These are phyloP conservation scores for Orius laevigatus DNA, from an alignment of 1,140 invertebrate genomes.

Conservation along the genomic window DNA sequence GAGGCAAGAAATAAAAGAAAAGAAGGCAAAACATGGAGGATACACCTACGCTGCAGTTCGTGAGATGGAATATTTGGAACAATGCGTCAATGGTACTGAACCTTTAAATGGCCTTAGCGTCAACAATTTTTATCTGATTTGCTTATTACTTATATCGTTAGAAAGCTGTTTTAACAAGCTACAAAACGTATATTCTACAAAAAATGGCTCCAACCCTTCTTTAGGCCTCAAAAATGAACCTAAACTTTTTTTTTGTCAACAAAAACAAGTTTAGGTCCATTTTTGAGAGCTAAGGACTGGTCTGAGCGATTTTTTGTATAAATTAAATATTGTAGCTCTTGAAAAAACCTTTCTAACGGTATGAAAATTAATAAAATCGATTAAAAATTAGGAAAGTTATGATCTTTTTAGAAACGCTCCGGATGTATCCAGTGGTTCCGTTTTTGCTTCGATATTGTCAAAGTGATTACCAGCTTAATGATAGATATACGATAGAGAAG, in stretches of 20 bases:
- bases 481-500: constrained; percentile 30
- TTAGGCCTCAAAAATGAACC: too few species aligned
- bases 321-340: not conserved
- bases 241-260: too few species aligned
- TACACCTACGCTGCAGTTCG: constrained; percentile 19
- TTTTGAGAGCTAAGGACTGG: too few species aligned
- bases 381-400: too few species aligned
- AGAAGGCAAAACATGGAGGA: constrained; percentile 26
- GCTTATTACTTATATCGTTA: not conserved
- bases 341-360: not conserved
- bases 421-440: constrained; percentile 31
- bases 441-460: constrained; percentile 27
- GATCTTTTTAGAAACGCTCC: constrained; percentile 38
- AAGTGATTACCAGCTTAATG: constrained; percentile 31
- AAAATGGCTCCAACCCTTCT: too few species aligned
- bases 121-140: too few species aligned
- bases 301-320: not conserved
- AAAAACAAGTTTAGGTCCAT: not conserved
- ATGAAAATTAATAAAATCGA: not conserved
- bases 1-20: constrained; percentile 1
- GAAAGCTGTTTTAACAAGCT: not conserved
- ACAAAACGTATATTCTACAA: not conserved
- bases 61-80: constrained; percentile 20
- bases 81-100: constrained; percentile 34
- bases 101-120: too few species aligned